phyloP scores from a whole-genome alignment of 2,888 invertebrate genomes.

The Masnerella sp. region DNA sequence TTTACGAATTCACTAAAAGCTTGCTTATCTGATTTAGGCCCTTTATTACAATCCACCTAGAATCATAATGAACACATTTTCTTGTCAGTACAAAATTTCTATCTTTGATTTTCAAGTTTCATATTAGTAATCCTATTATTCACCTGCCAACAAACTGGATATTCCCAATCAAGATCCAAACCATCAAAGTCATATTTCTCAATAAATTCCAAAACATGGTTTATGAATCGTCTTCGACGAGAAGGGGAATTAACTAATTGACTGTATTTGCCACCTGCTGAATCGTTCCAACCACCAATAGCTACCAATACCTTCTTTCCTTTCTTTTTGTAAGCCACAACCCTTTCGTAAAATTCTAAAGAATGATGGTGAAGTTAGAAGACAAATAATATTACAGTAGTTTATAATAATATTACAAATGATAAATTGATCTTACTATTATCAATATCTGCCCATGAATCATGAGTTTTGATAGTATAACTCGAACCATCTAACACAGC shows the following conservation, averaged over 20 bases:
- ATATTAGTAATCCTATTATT: conserved; percentile 23
- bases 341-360: conserved; percentile 91
- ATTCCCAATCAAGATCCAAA: conserved; percentile 96
- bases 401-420: too few species aligned
- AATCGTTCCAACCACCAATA: conserved; percentile 97
- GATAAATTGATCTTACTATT: conserved; percentile 83
- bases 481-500: conserved; percentile 89
- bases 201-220: conserved; percentile 86
- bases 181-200: conserved; percentile 95
- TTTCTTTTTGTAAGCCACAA: conserved; percentile 86
- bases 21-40: conserved; percentile 89
- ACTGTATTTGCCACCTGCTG: conserved; percentile 93
- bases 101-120: neutral
- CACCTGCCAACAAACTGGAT: conserved; percentile 93
- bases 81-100: neutral
- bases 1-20: conserved; percentile 86
- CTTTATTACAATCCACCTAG: conserved; percentile 91
- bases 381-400: neutral
- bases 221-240: conserved; percentile 86
- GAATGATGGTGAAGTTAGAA: too few species aligned
- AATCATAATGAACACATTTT: conserved; percentile 41
- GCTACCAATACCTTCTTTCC: conserved; percentile 92
- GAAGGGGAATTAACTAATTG: conserved; percentile 87
- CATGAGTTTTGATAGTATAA: conserved; percentile 89
- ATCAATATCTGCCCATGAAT: conserved; percentile 94